Conservation (phyloP, 1,140 invertebrate species). For the Penaeus indicus region DNA sequence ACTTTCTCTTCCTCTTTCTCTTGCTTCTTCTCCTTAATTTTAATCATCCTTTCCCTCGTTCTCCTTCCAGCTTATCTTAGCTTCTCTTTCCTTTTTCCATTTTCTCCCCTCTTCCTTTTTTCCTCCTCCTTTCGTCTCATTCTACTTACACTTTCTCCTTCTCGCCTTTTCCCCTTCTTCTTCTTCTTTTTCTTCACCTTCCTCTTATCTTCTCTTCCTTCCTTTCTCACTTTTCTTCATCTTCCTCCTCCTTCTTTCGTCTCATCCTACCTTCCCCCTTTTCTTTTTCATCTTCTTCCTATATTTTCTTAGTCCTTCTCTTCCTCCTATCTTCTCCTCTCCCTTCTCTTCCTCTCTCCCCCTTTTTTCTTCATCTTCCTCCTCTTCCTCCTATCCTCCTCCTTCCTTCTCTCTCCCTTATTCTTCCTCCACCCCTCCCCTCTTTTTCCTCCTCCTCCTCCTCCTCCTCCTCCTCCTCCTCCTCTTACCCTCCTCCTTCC, state of each 20-base stretch:
- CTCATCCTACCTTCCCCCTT: not conserved
- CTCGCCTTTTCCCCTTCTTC: not conserved
- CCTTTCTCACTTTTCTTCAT: not conserved
- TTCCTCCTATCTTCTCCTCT: not conserved
- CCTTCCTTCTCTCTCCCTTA: too few relatives aligned
- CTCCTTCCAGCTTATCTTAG: too few relatives aligned
- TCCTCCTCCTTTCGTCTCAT: not conserved
- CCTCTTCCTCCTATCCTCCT: too few relatives aligned
- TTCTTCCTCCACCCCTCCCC: too few relatives aligned
- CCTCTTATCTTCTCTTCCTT: not conserved
- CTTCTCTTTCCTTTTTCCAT: too few relatives aligned
- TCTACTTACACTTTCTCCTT: not conserved
- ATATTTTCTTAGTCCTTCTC: not conserved
- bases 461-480: too few relatives aligned
- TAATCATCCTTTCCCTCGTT: too few relatives aligned
- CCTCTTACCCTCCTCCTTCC: too few relatives aligned
- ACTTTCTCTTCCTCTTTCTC: too few relatives aligned
- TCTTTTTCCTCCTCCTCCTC: too few relatives aligned
- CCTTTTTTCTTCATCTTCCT: too few relatives aligned
- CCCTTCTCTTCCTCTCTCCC: not conserved
- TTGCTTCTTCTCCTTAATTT: too few relatives aligned
- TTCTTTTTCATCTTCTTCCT: not conserved
- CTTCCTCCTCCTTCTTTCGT: not conserved
- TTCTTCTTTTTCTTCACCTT: not conserved
- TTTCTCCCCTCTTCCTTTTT: not conserved